Evolutionary conservation across 2,888 invertebrate genomes (phyloP), one percentile per base, ranked within the genome.

Genomic region (Caenorhabditis doughertyi): DNA sequence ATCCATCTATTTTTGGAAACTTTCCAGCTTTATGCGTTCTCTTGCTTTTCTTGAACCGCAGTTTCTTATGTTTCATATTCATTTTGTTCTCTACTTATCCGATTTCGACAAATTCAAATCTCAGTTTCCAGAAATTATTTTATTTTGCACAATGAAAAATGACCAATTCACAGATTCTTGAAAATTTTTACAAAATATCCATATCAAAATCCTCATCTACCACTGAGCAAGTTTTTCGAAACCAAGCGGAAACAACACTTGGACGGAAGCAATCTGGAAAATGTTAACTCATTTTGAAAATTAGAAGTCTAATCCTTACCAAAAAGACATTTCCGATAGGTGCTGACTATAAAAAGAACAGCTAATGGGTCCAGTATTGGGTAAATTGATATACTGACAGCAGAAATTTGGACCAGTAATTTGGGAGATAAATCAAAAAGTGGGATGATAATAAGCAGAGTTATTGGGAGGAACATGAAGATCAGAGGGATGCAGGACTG

Each of bases 401-500:
- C 67, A 0, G 67, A 67, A 7, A 39, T 1, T n/a, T 51, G 47
- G 5, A 67, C 67, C 16, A 67, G 21, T 8, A 21, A 67, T n/a
- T 53, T 53, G 1, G 67, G 67, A 0, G 67, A 51, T 25, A 67
- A 18, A 29, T 35, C 32, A 39, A 67, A 67, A 16, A 67, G 23
- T 51, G 67, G 67, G 25, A 67, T 53, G 11, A 67, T 67, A 8
- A 67, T 67, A 13, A 67, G 51, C 0, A 67, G 35, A 9, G 67
- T 53, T n/a, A 67, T 67, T 7, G 67, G 67, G 11, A 67, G 67
- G 35, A 67, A 67, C 67, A 67, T 67, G 53, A 67, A 67, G 23
- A 67, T 53, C 2, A 53, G 4, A 8, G 67, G 67, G n/a, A 67
- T 67, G 9, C 51, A 67, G 4, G 67, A 13, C 53, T 67, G 53